Evolutionary conservation across 2,888 invertebrate genomes (phyloP).

Genomic region (Pyrgus malvae): DNA sequence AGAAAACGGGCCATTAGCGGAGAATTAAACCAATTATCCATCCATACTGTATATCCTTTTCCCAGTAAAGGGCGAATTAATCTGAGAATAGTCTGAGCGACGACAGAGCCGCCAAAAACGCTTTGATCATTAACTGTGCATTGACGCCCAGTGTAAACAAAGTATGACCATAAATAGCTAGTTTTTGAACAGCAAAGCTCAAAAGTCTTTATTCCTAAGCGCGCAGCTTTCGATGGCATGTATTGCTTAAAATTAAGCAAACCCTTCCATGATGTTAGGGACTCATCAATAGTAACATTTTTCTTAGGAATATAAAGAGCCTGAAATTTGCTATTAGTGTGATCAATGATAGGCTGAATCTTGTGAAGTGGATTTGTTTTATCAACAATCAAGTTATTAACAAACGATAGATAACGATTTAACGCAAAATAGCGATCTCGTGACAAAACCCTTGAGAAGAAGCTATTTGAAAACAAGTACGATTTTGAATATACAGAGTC

Average conservation of each 20-base stretch:
- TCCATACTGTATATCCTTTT: constrained; percentile 14
- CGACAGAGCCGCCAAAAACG: background rate
- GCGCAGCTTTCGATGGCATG: constrained; percentile 32
- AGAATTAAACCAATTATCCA: constrained; percentile 26
- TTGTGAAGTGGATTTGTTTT: constrained; percentile 22
- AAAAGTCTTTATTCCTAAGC: constrained; percentile 33
- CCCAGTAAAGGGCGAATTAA: constrained; percentile 19
- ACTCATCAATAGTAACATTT: constrained; percentile 33
- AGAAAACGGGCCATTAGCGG: constrained; percentile 14
- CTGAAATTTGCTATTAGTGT: constrained; percentile 24
- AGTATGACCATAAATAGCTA: constrained; percentile 29
- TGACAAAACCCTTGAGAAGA: constrained; percentile 30
- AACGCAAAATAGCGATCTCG: constrained; percentile 27
- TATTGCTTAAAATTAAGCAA: constrained; percentile 32
- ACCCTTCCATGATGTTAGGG: constrained; percentile 35
- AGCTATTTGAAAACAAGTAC: constrained; percentile 33
- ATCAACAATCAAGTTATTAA: constrained; percentile 12
- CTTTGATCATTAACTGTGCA: background rate
- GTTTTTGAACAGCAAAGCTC: constrained; percentile 32
- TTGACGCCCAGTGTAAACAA: constrained; percentile 31
- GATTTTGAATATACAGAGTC: constrained; percentile 32
- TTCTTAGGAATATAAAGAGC: constrained; percentile 17
- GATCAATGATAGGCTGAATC: constrained; percentile 27
- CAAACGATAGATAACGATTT: constrained; percentile 32
- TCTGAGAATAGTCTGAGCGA: background rate